A percentile compares a stretch with the other conserved stretches of the same genome.
Evolutionary conservation across 1,140 invertebrate genomes (phyloP).

Genomic region (Cydia strobilella): DNA sequence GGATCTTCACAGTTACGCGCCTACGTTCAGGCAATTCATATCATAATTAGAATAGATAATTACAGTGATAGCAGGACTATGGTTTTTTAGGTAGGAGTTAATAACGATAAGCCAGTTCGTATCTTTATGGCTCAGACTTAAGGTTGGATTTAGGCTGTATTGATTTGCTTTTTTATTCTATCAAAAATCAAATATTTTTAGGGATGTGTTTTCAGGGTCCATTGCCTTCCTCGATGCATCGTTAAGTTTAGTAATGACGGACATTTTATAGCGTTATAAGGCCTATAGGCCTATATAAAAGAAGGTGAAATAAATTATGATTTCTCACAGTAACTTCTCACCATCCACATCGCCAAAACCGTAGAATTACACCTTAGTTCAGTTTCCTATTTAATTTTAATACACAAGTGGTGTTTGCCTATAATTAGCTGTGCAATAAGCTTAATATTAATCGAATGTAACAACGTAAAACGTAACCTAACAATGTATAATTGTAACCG

Average conservation of each 20-base stretch:
- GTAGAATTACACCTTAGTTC: too few relatives aligned
- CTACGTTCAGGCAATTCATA: slow-evolving; percentile 7
- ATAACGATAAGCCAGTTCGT: neutral
- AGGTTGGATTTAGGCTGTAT: neutral
- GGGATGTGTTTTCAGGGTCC: neutral
- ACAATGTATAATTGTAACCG: too few relatives aligned
- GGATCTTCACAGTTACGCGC: neutral
- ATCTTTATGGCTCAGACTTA: neutral
- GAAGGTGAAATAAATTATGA: slow-evolving; percentile 19
- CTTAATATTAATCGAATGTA: too few relatives aligned
- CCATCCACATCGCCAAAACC: too few relatives aligned
- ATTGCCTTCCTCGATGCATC: neutral
- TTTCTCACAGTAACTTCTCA: too few relatives aligned
- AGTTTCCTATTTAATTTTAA: too few relatives aligned
- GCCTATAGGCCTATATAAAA: slow-evolving; percentile 40
- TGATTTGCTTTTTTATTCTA: neutral
- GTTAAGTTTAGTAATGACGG: slow-evolving; percentile 10
- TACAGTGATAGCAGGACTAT: slow-evolving; percentile 7
- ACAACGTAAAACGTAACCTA: too few relatives aligned
- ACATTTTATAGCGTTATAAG: slow-evolving; percentile 36
- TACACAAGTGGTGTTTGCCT: too few relatives aligned
- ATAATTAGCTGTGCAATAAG: too few relatives aligned
- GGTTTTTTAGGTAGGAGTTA: neutral
- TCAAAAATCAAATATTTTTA: neutral
- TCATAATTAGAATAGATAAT: neutral